Conservation (phyloP, 2,888 invertebrate species). For the Megaustenia siamemsis region DNA sequence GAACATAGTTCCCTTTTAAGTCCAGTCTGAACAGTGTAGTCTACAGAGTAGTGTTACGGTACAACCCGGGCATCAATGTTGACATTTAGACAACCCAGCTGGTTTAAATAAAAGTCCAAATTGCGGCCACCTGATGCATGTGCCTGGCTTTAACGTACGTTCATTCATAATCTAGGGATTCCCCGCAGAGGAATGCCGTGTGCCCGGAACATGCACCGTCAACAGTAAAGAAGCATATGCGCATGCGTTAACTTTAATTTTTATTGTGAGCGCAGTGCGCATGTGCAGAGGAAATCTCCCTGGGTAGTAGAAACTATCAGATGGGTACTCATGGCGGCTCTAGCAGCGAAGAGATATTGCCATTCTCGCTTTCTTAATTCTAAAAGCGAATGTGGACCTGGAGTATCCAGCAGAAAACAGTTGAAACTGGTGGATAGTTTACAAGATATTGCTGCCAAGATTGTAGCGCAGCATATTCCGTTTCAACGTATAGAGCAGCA, state of each 20-base stretch:
- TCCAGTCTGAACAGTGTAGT: too few relatives aligned
- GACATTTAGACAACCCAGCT: slow-evolving; percentile 46
- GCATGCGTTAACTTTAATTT: slow-evolving; percentile 68
- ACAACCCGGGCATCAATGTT: slow-evolving; percentile 32
- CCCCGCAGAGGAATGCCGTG: slow-evolving; percentile 67
- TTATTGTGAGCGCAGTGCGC: slow-evolving; percentile 61
- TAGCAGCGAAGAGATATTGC: slow-evolving; percentile 76
- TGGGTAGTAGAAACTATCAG: slow-evolving; percentile 63
- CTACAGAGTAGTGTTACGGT: too few relatives aligned
- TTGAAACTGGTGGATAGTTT: slow-evolving; percentile 83
- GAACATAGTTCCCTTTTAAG: too few relatives aligned
- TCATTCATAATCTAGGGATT: slow-evolving; percentile 66
- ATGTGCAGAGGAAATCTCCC: slow-evolving; percentile 66
- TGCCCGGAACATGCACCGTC: slow-evolving; percentile 65
- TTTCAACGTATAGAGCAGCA: slow-evolving; percentile 92
- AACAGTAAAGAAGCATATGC: slow-evolving; percentile 52
- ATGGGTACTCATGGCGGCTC: slow-evolving; percentile 77
- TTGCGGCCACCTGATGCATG: slow-evolving; percentile 22
- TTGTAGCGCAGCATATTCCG: slow-evolving; percentile 90
- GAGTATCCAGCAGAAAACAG: slow-evolving; percentile 67
- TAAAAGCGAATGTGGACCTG: slow-evolving; percentile 62
- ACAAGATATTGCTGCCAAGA: slow-evolving; percentile 90
- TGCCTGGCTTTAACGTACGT: slow-evolving; percentile 62
- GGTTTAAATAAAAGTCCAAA: slow-evolving; percentile 28
- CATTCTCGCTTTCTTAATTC: slow-evolving; percentile 71